Evolutionary conservation across 2,888 invertebrate species (phyloP), one percentile per base, ranked within the genome.

Genomic region (Laothoe populi): DNA sequence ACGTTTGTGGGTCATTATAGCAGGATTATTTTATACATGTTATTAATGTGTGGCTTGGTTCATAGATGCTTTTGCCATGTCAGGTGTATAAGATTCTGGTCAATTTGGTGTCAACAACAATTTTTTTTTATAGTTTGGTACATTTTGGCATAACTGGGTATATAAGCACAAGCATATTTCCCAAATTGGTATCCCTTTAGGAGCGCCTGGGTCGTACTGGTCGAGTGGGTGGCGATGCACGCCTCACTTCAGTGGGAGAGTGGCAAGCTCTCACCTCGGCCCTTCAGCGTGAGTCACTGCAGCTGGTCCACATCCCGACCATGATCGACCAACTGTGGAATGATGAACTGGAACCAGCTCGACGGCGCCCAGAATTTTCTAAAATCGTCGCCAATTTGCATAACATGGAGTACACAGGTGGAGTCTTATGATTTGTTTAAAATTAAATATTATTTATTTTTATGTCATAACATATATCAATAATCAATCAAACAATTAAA

Each of bases 241-340:
- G 95, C 66, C 87, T 96, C 24, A 94, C 96, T 8, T 95, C 97
- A 0, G 94, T 95, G 42, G 87, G 88, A 16, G 93, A 94, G 60
- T 97, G 97, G 97, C 90, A 94, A 40, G 76, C 81, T n/a, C 93
- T 96, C 81, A 90, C 94, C 61, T 71, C 86, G 0, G 92, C 94
- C 58, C 83, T 97, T 40, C 88, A 90, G 68, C 87, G 88, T 24
- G 91, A 85, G 63, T 92, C 88, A 0, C 82, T 95, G 57, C 88
- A 88, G 66, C 83, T 95, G 62, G 84, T 95, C n/a, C 93, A 94
- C 61, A 89, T 94, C n/a, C 93, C 87, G 0, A 97, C 97, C 74
- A 88, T 98, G 40, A 90, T 98, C 10, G 98, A 98, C 79, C 81
- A 94, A 67, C 94, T 97, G 65, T 98, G 98, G 98, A 93, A 92